A percentile compares a stretch with the other conserved stretches of the same genome.
Evolutionary conservation across 2,888 invertebrate species (phyloP).

Genomic region (Agrochola litura): DNA sequence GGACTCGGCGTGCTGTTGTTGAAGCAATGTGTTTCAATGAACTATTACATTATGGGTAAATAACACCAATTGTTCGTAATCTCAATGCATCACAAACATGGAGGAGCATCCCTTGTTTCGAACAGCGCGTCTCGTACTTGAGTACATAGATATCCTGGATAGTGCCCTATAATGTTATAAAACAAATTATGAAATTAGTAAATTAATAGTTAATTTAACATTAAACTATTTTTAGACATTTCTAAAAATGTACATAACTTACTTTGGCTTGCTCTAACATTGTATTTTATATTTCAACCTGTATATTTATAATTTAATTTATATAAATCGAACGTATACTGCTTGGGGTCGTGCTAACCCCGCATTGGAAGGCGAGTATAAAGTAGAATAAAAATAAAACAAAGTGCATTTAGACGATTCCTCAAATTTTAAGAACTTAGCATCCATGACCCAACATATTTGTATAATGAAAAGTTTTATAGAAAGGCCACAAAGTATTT

Average conservation of each 20-base stretch:
- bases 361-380: not conserved
- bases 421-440: slow-evolving; percentile 11
- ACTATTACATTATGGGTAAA: not conserved
- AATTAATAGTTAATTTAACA: slow-evolving; percentile 48
- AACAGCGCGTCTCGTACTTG: not conserved
- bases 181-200: slow-evolving; percentile 34
- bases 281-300: slow-evolving; percentile 30
- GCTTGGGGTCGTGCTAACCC: slow-evolving; percentile 12
- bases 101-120: not conserved
- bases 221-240: slow-evolving; percentile 40
- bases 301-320: slow-evolving; percentile 24
- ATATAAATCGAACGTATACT: slow-evolving; percentile 19
- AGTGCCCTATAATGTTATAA: slow-evolving; percentile 37
- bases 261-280: slow-evolving; percentile 31
- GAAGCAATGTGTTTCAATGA: not conserved
- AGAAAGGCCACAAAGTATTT: slow-evolving; percentile 49
- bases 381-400: not conserved
- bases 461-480: slow-evolving; percentile 42
- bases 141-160: slow-evolving; percentile 8
- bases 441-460: slow-evolving; percentile 43
- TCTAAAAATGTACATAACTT: slow-evolving; percentile 48
- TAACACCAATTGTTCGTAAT: not conserved
- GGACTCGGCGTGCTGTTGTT: not conserved
- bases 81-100: slow-evolving; percentile 13
- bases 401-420: slow-evolving; percentile 38